Evolutionary conservation across 2,797 vertebrate species (phyloP).

Genomic region (Arrhamphus sclerolepis): DNA sequence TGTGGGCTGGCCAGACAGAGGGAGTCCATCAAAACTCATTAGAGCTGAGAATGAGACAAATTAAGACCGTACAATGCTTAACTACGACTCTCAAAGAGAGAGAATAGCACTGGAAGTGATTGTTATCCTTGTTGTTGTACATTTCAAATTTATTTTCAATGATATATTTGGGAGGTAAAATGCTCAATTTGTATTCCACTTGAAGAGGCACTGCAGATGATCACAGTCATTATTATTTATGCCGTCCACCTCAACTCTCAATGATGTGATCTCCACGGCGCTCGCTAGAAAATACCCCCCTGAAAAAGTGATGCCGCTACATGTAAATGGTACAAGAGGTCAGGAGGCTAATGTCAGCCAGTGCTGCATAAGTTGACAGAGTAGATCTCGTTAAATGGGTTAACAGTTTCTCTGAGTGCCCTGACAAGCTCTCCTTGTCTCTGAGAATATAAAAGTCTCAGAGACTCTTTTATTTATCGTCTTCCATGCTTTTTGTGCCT

Average conservation of each 20-base stretch:
- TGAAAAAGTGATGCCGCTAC: slow-evolving; percentile 29
- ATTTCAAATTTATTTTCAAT: slow-evolving; percentile 30
- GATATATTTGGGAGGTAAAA: slow-evolving; percentile 12
- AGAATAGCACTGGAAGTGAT: slow-evolving; percentile 13
- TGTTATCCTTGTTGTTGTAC: slow-evolving; percentile 11
- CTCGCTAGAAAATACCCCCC: slow-evolving; percentile 12
- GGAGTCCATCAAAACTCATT: slow-evolving; percentile 56
- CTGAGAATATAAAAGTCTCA: slow-evolving; percentile 58
- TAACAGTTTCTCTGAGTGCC: slow-evolving; percentile 38
- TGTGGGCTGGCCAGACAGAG: slow-evolving; percentile 42
- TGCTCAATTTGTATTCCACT: slow-evolving; percentile 16
- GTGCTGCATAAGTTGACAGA: slow-evolving; percentile 40
- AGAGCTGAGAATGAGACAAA: slow-evolving; percentile 31
- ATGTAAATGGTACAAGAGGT: slow-evolving; percentile 43
- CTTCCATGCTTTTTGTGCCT: slow-evolving; percentile 19
- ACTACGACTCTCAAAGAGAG: slow-evolving; percentile 13
- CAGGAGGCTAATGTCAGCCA: slow-evolving; percentile 42
- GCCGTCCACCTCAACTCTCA: slow-evolving; percentile 11
- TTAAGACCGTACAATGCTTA: slow-evolving; percentile 17
- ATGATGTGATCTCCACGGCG: slow-evolving; percentile 21
- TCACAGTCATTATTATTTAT: slow-evolving; percentile 32
- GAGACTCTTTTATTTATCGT: slow-evolving; percentile 76
- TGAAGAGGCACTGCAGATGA: slow-evolving; percentile 12
- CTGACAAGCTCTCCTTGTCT: slow-evolving; percentile 66
- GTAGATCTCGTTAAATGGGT: slow-evolving; percentile 55